Evolutionary conservation across 2,888 invertebrate species (phyloP), one percentile per base, ranked within the genome.

Genomic region (Archips crataeganus): DNA sequence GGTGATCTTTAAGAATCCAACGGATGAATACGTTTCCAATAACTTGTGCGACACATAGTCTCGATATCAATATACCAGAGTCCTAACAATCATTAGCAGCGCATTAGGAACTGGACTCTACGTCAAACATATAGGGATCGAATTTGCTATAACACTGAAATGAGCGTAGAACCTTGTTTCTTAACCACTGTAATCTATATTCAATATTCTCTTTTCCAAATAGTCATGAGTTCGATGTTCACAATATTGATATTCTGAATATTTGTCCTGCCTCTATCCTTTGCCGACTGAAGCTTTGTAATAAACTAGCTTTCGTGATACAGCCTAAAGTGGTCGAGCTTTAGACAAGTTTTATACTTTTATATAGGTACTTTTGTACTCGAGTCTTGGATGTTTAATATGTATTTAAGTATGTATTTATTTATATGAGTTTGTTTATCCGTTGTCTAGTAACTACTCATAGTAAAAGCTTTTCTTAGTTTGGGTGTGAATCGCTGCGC

Each of bases 171-270:
- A 57, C 57, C 23, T 32, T 57, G 9, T 32, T 32, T 3, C 10
- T 36, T 60, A 36, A n/a, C 36, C n/a, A 36, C n/a, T 13, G 34
- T 60, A 36, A 60, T 34, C 36, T 34, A 60, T 36, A 60, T 60
- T 60, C 60, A 60, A 60, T 60, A 60, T 60, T 36, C 60, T n/a
- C 36, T 60, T 36, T 60, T n/a, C 60, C 34, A 10, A 32, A 11
- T n/a, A 32, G 57, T 32, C 57, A 32, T 11, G 57, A 57, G 57
- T 57, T 57, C 11, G 57, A 57, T 57, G 57, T 57, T 57, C 57
- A 57, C 57, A 32, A 57, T 64, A 64, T 64, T 64, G 64, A 64
- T 64, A 64, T 64, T 64, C 64, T 32, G 64, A 64, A 64, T 64
- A 64, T 64, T 49, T 64, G 64, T 49, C 64, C 64, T 34, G 34